Conservation (phyloP, 1,140 invertebrate species). For the Myzus persicae region DNA sequence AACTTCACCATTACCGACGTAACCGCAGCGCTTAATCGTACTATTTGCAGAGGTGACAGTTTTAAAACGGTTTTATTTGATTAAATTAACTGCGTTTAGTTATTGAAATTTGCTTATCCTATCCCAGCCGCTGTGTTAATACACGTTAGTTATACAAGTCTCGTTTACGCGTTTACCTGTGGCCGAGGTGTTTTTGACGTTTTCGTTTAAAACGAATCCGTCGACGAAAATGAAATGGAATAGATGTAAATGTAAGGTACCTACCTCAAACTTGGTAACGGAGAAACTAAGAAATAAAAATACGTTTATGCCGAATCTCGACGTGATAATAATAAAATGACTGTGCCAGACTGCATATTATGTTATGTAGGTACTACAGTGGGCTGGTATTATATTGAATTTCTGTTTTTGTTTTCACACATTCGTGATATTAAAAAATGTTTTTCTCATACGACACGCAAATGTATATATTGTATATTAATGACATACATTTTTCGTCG, state of each 20-base stretch:
- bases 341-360: not conserved
- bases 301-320: not conserved
- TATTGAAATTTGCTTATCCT: not conserved
- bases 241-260: no score
- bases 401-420: slow-evolving; percentile 10
- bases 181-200: not conserved
- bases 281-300: not conserved
- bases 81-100: slow-evolving; percentile 18
- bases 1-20: not conserved
- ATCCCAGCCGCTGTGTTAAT: not conserved
- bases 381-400: not conserved
- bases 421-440: slow-evolving; percentile 11
- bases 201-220: slow-evolving; percentile 4
- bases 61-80: not conserved
- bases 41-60: not conserved
- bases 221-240: not conserved
- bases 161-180: not conserved
- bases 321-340: not conserved
- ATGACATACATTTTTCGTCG: slow-evolving; percentile 6
- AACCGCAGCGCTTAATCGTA: not conserved
- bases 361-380: no score
- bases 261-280: not conserved
- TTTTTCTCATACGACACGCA: slow-evolving; percentile 12
- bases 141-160: no score
- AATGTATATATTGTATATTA: not conserved